These are phyloP conservation scores for Serinus canaria DNA, from an alignment of 2,113 vertebrate genomes.

Conservation along the genomic window DNA sequence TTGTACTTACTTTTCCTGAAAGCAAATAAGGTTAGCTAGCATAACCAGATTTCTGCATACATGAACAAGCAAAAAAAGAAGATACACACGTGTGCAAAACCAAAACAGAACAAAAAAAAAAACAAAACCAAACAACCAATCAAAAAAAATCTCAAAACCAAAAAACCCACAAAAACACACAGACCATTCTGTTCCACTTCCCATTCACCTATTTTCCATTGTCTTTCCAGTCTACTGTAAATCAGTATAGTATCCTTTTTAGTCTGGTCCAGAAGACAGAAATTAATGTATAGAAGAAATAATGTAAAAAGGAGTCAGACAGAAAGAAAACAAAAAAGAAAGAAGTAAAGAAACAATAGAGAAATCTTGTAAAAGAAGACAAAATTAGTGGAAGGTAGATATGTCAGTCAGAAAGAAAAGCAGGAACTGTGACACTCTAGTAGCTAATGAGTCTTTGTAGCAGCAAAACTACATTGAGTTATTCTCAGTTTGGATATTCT, in stretches of 20 bases:
- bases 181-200: background rate
- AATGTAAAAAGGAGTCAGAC: background rate
- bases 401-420: background rate
- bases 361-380: background rate
- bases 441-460: background rate
- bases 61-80: background rate
- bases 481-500: background rate
- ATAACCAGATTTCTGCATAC: background rate
- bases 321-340: background rate
- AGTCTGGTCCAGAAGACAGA: background rate
- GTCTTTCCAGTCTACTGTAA: background rate
- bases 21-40: background rate
- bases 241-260: background rate
- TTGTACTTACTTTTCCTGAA: background rate
- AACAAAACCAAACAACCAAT: too few species aligned
- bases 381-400: background rate
- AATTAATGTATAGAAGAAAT: background rate
- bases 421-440: fast-evolving
- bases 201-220: background rate
- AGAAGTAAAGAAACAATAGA: background rate
- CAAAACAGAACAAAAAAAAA: background rate
- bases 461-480: background rate
- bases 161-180: too few species aligned
- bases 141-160: too few species aligned
- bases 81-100: background rate